Conservation (phyloP, 2,888 invertebrate genomes). For the Andrena haemorrhoa region DNA sequence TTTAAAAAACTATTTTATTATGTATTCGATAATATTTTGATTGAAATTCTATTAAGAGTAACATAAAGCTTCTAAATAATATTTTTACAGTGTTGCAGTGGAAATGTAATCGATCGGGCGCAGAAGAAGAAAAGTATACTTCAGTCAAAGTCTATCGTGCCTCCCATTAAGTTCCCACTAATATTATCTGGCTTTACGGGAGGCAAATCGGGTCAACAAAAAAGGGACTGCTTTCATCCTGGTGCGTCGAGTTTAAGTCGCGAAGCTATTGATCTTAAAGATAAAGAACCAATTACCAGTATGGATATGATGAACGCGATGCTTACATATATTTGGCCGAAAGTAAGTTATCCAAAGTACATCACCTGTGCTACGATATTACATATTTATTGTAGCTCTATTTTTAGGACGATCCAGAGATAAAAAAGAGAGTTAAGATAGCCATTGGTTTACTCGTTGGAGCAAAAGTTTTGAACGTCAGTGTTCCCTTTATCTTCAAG, state of each 20-base stretch:
- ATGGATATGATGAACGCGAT: conserved; percentile 94
- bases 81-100: conserved; percentile 79
- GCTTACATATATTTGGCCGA: conserved; percentile 98
- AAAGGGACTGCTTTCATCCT: conserved; percentile 96
- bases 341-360: conserved; percentile 86
- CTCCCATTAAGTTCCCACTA: conserved; percentile 76
- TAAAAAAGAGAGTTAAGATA: conserved; percentile 92
- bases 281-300: conserved; percentile 88
- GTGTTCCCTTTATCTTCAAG: conserved; percentile 98
- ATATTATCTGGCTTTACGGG: conserved; percentile 81
- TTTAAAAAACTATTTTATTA: background rate
- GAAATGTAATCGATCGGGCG: conserved; percentile 81
- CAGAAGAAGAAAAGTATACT: conserved; percentile 82
- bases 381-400: conserved; percentile 27
- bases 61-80: conserved; percentile 3
- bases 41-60: background rate
- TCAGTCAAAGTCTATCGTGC: conserved; percentile 80
- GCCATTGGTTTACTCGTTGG: conserved; percentile 92
- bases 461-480: conserved; percentile 95
- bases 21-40: background rate
- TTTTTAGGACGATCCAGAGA: conserved; percentile 89
- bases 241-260: conserved; percentile 90
- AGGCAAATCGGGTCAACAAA: conserved; percentile 85
- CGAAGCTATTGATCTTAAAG: conserved; percentile 88
- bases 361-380: conserved; percentile 76